phyloP scores from a whole-genome alignment of 2,888 invertebrate species.

The Gasteruption jaculator region DNA sequence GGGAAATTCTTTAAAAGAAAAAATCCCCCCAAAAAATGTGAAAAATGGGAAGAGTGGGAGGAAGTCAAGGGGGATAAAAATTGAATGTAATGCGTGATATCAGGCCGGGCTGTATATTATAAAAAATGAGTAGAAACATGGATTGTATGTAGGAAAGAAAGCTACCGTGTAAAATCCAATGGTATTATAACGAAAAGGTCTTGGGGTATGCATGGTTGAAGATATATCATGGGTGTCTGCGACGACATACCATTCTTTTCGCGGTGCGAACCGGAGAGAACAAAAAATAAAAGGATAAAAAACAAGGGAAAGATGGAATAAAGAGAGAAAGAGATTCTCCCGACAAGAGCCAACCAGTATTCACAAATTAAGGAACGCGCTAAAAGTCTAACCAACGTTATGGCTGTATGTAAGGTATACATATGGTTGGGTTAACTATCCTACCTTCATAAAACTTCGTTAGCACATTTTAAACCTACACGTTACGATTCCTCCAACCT shows the following conservation, averaged over 20 bases:
- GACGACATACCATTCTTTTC: constrained; percentile 46
- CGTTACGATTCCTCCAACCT: constrained; percentile 15
- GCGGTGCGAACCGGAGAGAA: constrained; percentile 29
- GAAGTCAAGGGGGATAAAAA: constrained; percentile 9
- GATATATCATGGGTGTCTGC: constrained; percentile 46
- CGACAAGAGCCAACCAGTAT: constrained; percentile 36
- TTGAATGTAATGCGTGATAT: not conserved
- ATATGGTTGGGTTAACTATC: too few species aligned
- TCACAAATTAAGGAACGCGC: constrained; percentile 49
- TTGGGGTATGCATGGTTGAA: constrained; percentile 33
- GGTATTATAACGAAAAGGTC: constrained; percentile 25
- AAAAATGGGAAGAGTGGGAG: constrained; percentile 1
- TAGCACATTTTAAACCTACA: constrained; percentile 34
- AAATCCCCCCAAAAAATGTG: not conserved
- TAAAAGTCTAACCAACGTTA: constrained; percentile 41
- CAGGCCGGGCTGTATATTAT: too few species aligned
- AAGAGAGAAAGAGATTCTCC: too few species aligned
- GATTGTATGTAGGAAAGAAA: constrained; percentile 15
- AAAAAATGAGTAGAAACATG: constrained; percentile 16
- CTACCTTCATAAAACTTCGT: constrained; percentile 50
- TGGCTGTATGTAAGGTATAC: too few species aligned
- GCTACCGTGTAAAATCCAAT: constrained; percentile 27
- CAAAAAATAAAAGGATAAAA: not conserved
- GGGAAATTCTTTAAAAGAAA: too few species aligned
- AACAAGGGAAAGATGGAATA: too few species aligned